Evolutionary conservation across 2,797 vertebrate genomes (phyloP).

Genomic region (Stomatorhinus walkeri): DNA sequence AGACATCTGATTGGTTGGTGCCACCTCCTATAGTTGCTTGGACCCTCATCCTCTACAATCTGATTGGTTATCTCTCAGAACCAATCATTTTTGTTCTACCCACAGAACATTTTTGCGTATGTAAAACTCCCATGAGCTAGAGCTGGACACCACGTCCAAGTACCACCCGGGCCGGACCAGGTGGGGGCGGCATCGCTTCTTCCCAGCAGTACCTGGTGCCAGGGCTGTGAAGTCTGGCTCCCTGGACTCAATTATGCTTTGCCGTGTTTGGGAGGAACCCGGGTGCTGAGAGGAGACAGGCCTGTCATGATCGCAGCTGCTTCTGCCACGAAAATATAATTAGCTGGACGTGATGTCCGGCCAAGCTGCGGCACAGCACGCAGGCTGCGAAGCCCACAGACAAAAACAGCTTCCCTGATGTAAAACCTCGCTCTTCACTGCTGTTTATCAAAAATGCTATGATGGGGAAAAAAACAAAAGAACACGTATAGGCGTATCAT

Average conservation of each 20-base stretch:
- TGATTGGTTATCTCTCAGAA: neutral
- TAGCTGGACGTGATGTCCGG: conserved; percentile 8
- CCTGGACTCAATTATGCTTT: neutral
- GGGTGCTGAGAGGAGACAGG: neutral
- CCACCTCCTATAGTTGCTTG: neutral
- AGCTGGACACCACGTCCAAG: neutral
- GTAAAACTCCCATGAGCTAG: neutral
- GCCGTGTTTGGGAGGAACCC: neutral
- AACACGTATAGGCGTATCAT: neutral
- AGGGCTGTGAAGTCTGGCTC: neutral
- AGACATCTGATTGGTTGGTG: neutral
- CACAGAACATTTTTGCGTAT: neutral
- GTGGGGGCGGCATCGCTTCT: neutral
- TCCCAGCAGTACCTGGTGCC: neutral
- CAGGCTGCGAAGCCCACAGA: neutral
- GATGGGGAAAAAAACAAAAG: no score
- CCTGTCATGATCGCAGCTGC: conserved; percentile 2
- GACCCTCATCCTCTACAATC: neutral
- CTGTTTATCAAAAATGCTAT: neutral
- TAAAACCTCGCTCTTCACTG: neutral
- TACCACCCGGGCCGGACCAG: neutral
- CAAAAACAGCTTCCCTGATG: neutral
- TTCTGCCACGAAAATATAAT: conserved; percentile 7
- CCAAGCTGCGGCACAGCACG: neutral
- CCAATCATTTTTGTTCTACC: neutral